Evolutionary conservation across 2,113 vertebrate species (phyloP).

Genomic region (Gallinago jamesoni): DNA sequence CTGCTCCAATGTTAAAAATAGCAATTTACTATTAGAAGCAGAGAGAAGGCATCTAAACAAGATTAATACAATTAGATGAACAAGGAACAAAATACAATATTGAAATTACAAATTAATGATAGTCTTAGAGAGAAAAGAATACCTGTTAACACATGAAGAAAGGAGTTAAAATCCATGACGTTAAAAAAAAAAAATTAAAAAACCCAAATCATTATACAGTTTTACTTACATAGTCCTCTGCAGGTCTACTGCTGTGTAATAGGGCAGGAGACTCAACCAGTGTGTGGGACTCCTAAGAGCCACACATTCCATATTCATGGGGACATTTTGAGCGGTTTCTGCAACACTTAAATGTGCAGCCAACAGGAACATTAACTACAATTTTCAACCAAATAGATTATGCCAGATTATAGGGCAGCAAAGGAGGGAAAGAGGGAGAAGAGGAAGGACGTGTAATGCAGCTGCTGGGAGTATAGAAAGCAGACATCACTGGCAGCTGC

Average conservation of each 20-base stretch:
- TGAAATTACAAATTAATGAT: not conserved
- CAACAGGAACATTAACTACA: not conserved
- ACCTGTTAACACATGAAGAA: not conserved
- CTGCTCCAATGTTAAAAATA: not conserved
- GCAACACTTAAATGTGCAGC: not conserved
- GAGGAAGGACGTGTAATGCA: not conserved
- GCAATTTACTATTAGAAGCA: not conserved
- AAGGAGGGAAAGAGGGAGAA: not conserved
- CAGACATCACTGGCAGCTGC: not conserved
- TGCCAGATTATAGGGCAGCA: not conserved
- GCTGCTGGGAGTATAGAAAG: not conserved
- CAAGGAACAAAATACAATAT: not conserved
- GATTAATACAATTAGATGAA: not conserved
- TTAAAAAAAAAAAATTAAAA: not conserved
- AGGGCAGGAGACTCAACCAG: accelerated
- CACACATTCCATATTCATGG: accelerated
- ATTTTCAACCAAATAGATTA: not conserved
- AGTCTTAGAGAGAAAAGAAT: not conserved
- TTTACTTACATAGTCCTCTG: not conserved
- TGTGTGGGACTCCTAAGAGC: not conserved
- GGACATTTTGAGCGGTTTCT: not conserved
- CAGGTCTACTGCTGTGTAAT: not conserved
- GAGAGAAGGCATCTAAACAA: not conserved
- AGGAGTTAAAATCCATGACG: not conserved
- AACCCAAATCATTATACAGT: not conserved